Percentiles rank a stretch among this genome's conserved stretches.
Evolutionary conservation across 2,797 vertebrate genomes (phyloP).

Genomic region (Phataginus tetradactyla): DNA sequence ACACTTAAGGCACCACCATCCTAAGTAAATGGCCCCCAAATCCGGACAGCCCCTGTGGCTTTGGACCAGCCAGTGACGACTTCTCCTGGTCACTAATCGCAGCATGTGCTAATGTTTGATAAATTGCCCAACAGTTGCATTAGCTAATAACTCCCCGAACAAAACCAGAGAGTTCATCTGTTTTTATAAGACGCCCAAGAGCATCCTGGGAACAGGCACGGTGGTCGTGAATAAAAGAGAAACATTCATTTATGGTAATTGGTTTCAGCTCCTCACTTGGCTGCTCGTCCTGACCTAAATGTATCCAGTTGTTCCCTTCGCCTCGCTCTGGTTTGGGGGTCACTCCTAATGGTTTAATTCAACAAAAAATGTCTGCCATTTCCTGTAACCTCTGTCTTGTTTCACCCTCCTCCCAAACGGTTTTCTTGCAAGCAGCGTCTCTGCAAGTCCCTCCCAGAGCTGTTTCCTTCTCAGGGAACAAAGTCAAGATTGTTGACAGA

Average conservation of each 20-base stretch:
- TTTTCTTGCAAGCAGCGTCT: slow-evolving; percentile 88
- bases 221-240: slow-evolving; percentile 92
- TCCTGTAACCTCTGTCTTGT: slow-evolving; percentile 97
- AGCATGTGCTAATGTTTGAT: slow-evolving; percentile 90
- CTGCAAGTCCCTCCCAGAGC: slow-evolving; percentile 84
- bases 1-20: not conserved
- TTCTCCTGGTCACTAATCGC: slow-evolving; percentile 87
- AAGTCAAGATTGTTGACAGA: slow-evolving; percentile 93
- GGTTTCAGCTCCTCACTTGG: slow-evolving; percentile 93
- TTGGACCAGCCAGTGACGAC: slow-evolving; percentile 80
- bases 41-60: slow-evolving; percentile 28
- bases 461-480: slow-evolving; percentile 89
- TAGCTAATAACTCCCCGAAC: slow-evolving; percentile 91
- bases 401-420: slow-evolving; percentile 93
- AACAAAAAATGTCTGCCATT: slow-evolving; percentile 97
- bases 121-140: slow-evolving; percentile 90
- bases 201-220: slow-evolving; percentile 92
- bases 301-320: slow-evolving; percentile 92
- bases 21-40: not conserved
- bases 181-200: slow-evolving; percentile 91
- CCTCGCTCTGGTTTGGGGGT: slow-evolving; percentile 91
- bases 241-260: slow-evolving; percentile 94
- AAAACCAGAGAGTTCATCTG: slow-evolving; percentile 91
- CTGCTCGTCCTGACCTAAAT: slow-evolving; percentile 92
- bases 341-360: slow-evolving; percentile 98